A percentile compares a stretch with the other conserved stretches of the same genome.
phyloP scores from a whole-genome alignment of 2,888 invertebrate species.

The Oxytorus armatus region DNA sequence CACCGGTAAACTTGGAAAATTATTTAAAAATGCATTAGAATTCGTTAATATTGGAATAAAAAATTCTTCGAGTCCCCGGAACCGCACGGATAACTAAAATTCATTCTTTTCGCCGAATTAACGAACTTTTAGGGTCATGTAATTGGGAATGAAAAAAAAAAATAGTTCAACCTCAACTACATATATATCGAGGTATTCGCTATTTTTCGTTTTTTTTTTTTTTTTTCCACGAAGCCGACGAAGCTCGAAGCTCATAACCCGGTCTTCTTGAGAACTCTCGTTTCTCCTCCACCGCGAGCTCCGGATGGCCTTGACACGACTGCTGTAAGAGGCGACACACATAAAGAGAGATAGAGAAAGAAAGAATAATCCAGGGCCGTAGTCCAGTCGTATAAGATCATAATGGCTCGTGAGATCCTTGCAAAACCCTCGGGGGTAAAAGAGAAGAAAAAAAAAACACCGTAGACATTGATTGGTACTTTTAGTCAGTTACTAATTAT shows the following conservation, averaged over 20 bases:
- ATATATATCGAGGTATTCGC: conserved; percentile 4
- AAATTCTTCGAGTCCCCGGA: no score
- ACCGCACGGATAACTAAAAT: no score
- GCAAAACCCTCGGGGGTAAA: not conserved
- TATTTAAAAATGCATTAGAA: no score
- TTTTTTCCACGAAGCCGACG: conserved; percentile 14
- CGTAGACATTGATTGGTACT: not conserved
- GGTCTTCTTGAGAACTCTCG: conserved; percentile 58
- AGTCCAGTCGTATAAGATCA: conserved; percentile 44
- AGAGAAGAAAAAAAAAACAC: no score
- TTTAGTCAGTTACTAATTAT: not conserved
- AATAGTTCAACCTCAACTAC: not conserved
- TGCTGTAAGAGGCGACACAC: conserved; percentile 74
- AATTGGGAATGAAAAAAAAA: not conserved
- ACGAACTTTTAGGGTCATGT: not conserved
- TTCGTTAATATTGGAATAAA: no score
- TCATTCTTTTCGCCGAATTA: no score
- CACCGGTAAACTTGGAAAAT: no score
- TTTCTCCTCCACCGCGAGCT: conserved; percentile 70
- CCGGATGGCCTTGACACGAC: conserved; percentile 81
- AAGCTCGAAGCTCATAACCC: conserved; percentile 58
- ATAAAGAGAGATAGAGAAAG: conserved; percentile 30
- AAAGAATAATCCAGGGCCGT: conserved; percentile 53
- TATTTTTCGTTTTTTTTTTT: conserved; percentile 29
- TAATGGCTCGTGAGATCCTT: conserved; percentile 29